phyloP scores from a whole-genome alignment of 2,888 invertebrate species.

The Lasioglossum malachurum region DNA sequence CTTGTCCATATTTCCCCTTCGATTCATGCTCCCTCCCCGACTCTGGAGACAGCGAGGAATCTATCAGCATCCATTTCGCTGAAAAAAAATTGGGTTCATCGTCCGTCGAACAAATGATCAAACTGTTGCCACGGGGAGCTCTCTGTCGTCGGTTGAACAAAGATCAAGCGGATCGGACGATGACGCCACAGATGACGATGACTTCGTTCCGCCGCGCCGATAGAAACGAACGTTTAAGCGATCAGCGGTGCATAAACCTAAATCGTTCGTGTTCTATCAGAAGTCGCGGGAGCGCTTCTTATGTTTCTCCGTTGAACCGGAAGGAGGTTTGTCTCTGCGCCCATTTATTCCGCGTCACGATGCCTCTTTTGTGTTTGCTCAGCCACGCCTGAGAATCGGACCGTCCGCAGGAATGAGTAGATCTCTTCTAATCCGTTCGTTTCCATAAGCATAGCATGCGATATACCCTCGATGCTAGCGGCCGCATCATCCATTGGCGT shows the following conservation, averaged over 20 bases:
- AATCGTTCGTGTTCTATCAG: conserved; percentile 56
- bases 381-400: conserved; percentile 77
- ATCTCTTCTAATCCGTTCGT: conserved; percentile 67
- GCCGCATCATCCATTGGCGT: conserved; percentile 66
- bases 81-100: neutral
- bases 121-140: neutral
- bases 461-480: conserved; percentile 60
- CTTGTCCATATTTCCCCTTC: too few relatives aligned
- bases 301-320: conserved; percentile 70
- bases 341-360: conserved; percentile 69
- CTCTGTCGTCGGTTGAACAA: neutral
- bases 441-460: conserved; percentile 58
- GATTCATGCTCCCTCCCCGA: too few relatives aligned
- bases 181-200: conserved; percentile 8
- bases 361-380: conserved; percentile 78
- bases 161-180: conserved; percentile 1
- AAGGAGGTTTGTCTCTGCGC: conserved; percentile 56
- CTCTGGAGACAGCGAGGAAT: neutral
- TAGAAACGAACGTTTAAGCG: conserved; percentile 18
- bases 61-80: neutral
- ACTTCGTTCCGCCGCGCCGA: neutral
- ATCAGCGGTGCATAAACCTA: conserved; percentile 49
- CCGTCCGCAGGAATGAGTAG: conserved; percentile 43
- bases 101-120: conserved; percentile 1
- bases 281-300: conserved; percentile 54